Evolutionary conservation across 2,888 invertebrate species (phyloP), one percentile per base, ranked within the genome.

Genomic region (Drosophila seclusa): DNA sequence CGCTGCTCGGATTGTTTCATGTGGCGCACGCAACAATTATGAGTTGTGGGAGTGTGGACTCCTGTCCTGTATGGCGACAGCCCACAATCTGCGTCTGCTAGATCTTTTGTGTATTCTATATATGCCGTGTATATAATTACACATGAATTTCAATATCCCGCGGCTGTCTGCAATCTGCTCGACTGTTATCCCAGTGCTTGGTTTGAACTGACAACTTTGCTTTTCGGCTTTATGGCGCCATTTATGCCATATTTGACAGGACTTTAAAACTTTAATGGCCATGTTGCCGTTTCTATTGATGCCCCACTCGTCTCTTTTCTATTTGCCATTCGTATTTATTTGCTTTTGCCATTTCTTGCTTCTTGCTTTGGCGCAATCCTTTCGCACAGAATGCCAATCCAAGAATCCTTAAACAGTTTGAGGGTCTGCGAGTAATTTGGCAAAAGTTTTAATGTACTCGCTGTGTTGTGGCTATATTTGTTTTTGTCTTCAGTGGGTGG

Each of bases 81-180:
- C 10, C 34, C 42, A 29, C n/a, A 42, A 49, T 34, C 50, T 52
- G 53, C 36, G 31, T n/a, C 58, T 54, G 54, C 29, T 50, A 63
- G 24, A 52, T 49, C 57, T 36, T 58, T 55, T 66, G 48, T 61
- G 49, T 63, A 42, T 50, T 42, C 32, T 61, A 36, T 54, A 40
- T 36, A 18, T 31, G 58, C 68, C 40, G 73, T 70, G 63, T 78
- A 82, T 75, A 83, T 82, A 83, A 86, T 86, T 88, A 86, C 84
- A 84, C 82, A 88, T 84, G 87, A 86, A 88, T 88, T 86, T 88
- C 89, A 86, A 86, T 86, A 88, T 82, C 84, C 86, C 75, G 78
- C 80, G 84, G 82, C 86, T 53, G 59, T 31, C 63, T 54, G 27
- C 45, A 42, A 29, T n/a, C 24, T 27, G 32, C 36, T 38, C 52